Conservation (phyloP, 2,888 invertebrate species). For the Phaedon cochleariae region DNA sequence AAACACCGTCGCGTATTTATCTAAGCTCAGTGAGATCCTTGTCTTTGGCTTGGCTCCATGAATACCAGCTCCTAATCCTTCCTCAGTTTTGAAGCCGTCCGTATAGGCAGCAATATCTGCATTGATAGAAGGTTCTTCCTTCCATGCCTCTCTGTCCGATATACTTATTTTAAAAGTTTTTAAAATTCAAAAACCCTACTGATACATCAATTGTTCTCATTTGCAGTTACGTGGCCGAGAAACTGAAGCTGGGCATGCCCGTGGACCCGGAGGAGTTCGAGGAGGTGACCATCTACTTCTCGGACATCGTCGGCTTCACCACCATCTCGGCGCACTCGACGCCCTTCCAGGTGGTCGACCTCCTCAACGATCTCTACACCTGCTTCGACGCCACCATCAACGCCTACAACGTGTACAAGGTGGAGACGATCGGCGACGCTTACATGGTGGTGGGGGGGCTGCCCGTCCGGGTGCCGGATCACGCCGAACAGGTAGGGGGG, state of each 20-base stretch:
- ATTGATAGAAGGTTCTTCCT: too few species aligned
- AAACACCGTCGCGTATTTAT: too few species aligned
- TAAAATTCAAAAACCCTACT: too few species aligned
- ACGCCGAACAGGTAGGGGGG: conserved; percentile 71
- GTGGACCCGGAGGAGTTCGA: conserved; percentile 94
- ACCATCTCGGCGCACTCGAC: conserved; percentile 92
- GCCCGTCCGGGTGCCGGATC: conserved; percentile 79
- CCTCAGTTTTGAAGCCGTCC: too few species aligned
- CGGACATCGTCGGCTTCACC: conserved; percentile 95
- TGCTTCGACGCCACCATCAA: conserved; percentile 94
- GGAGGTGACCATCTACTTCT: conserved; percentile 93
- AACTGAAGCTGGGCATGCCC: conserved; percentile 86
- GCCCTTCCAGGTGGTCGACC: conserved; percentile 88
- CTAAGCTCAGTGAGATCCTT: too few species aligned
- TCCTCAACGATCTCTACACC: conserved; percentile 92
- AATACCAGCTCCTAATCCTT: too few species aligned
- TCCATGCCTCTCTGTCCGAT: too few species aligned
- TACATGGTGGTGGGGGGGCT: conserved; percentile 95
- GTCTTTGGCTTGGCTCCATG: too few species aligned
- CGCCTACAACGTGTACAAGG: conserved; percentile 90
- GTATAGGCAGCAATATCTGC: too few species aligned
- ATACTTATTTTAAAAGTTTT: too few species aligned
- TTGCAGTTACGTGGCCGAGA: conserved; percentile 88
- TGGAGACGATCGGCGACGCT: conserved; percentile 95
- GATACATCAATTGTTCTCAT: too few species aligned